Base-by-base conservation (phyloP, 2,113 vertebrate species). In the Atractosteus spatula region DNA sequence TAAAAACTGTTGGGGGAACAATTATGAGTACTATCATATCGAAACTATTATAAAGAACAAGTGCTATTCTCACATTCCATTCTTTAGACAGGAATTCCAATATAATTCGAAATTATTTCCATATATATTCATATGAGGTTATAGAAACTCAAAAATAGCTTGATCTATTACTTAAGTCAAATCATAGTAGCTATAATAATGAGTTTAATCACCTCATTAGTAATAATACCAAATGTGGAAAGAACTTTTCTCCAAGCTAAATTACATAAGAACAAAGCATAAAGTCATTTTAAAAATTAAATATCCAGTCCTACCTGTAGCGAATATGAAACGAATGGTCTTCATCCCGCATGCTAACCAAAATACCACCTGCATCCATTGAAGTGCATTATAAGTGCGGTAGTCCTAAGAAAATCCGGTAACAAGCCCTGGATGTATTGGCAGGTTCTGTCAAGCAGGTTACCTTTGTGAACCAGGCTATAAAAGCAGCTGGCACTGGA, bases 281-380 rank as follows among this genome's bases (percentile, higher is more conserved):
- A 29, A 29, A 29, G 29, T 29, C 1, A 29, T 29, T 29, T 29
- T 29, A 59, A 59, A 59, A n/a, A 4, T 6, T 59, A 59, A 51
- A 10, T 51, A 51, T 17, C 66, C 45, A 63, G 55, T 77, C 96
- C 94, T 97, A 99, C 97, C 97, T 99, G 97, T 99, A 99, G 75
- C 94, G 91, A 80, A 99, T 92, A 81, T 97, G 94, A 89, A 94
- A 91, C 78, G 94, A 93, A 77, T 86, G 91, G 82, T 95, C 94
- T 80, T 96, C 87, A 74, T 79, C 91, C 79, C 72, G 89, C 91
- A 92, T 93, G 87, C 91, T 95, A 92, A 95, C 78, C 87, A 92
- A 77, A 87, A 88, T 84, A 83, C 85, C 87, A 81, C 84, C 86
- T 77, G 89, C 86, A 88, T 95, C 96, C 96, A 98, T 95, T 68